A percentile compares a stretch with the other conserved stretches of the same genome.
These are phyloP conservation scores for Rhaphigaster nebulosa DNA, from an alignment of 2,888 invertebrate genomes.

Conservation along the genomic window DNA sequence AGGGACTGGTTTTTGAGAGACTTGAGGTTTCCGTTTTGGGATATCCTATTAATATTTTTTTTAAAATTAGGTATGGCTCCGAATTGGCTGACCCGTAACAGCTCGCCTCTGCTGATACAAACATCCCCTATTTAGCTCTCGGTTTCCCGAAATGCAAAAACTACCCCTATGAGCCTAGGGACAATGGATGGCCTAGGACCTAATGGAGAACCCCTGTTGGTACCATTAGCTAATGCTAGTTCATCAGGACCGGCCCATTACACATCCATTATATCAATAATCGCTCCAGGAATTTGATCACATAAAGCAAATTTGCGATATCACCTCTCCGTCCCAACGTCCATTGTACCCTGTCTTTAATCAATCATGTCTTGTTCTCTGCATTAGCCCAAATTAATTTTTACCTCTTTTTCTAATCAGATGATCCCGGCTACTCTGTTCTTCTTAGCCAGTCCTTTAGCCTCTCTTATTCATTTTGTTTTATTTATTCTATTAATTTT, in stretches of 20 bases:
- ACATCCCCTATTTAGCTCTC: neutral
- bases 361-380: neutral
- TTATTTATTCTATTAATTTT: too few relatives aligned
- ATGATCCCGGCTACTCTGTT: fast-evolving
- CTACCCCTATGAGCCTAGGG: neutral
- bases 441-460: too few relatives aligned
- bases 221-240: constrained; percentile 48
- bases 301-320: constrained; percentile 38
- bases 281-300: constrained; percentile 32
- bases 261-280: constrained; percentile 58
- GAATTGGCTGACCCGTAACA: too few relatives aligned
- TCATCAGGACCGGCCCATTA: constrained; percentile 21
- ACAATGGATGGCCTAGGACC: constrained; percentile 1
- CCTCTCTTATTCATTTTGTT: too few relatives aligned
- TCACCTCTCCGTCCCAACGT: neutral
- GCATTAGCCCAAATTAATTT: neutral
- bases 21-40: too few relatives aligned
- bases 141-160: neutral
- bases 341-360: neutral
- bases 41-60: too few relatives aligned
- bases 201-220: constrained; percentile 42
- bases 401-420: neutral
- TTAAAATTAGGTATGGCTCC: too few relatives aligned
- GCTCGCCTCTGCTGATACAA: neutral
- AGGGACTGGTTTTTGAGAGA: too few relatives aligned